Conservation (phyloP, 2,113 vertebrate species). For the Stomatorhinus ivindoensis region DNA sequence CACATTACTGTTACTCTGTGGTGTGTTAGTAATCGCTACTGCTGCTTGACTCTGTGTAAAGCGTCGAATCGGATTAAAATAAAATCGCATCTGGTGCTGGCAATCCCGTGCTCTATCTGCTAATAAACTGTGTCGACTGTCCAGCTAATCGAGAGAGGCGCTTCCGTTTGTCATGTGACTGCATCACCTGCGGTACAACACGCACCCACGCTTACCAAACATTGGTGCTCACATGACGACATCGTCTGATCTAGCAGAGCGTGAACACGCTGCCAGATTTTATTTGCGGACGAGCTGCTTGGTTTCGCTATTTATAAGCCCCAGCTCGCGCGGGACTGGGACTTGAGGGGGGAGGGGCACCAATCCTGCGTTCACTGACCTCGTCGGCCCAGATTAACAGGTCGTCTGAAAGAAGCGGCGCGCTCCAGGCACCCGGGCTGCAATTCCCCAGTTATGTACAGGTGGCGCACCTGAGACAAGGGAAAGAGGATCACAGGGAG, state of each 20-base stretch:
- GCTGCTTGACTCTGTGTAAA: background rate
- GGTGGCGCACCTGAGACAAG: slow-evolving; percentile 72
- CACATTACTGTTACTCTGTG: background rate
- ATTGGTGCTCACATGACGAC: background rate
- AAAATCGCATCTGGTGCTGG: background rate
- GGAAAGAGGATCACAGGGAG: background rate
- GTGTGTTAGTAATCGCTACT: background rate
- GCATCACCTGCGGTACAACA: background rate
- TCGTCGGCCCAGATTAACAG: slow-evolving; percentile 71
- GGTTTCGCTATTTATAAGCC: background rate
- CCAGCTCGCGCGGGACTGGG: background rate
- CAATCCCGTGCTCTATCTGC: background rate
- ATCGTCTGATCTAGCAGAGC: background rate
- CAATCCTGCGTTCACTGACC: slow-evolving; percentile 49
- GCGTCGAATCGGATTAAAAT: background rate
- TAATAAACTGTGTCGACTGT: background rate
- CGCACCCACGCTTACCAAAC: background rate
- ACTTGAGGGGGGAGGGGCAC: background rate
- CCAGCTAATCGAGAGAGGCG: background rate
- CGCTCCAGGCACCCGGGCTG: slow-evolving; percentile 71
- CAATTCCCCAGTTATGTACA: slow-evolving; percentile 78
- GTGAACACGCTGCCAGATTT: background rate
- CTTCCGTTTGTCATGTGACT: background rate
- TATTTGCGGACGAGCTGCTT: background rate
- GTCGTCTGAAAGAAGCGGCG: slow-evolving; percentile 71